Conservation (phyloP, 2,113 vertebrate genomes). For the Aythya baeri region DNA sequence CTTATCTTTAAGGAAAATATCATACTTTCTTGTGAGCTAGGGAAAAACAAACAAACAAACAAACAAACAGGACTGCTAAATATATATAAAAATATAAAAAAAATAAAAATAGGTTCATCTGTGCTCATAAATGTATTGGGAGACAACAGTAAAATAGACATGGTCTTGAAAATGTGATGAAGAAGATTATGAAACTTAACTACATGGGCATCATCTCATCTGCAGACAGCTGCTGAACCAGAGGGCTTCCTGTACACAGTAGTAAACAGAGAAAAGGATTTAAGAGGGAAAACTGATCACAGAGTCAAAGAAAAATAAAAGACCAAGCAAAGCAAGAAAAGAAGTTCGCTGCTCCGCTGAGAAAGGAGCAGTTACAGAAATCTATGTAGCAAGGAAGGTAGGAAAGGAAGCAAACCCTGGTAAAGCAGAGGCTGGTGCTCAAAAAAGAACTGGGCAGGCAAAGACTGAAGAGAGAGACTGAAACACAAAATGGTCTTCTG, state of each 20-base stretch:
- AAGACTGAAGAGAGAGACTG: background rate
- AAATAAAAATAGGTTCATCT: background rate
- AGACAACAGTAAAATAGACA: background rate
- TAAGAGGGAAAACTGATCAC: background rate
- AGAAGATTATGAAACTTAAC: background rate
- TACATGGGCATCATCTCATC: background rate
- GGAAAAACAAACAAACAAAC: background rate
- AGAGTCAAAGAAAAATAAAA: background rate
- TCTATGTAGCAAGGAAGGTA: background rate
- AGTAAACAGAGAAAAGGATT: background rate
- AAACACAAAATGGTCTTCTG: background rate
- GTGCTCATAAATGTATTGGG: background rate
- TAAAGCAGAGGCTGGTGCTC: background rate
- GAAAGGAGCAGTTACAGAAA: background rate
- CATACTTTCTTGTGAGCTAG: fast-evolving
- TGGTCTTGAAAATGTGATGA: background rate
- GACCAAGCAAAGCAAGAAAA: background rate
- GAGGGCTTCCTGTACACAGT: background rate
- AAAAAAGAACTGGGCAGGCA: background rate
- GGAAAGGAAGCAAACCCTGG: background rate
- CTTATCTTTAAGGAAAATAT: background rate
- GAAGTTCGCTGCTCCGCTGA: background rate
- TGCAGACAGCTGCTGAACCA: background rate
- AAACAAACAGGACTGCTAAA: background rate
- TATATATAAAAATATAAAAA: no score